These are phyloP conservation scores for Pyrrhosoma nymphula DNA, from an alignment of 2,888 invertebrate species.

Conservation along the genomic window DNA sequence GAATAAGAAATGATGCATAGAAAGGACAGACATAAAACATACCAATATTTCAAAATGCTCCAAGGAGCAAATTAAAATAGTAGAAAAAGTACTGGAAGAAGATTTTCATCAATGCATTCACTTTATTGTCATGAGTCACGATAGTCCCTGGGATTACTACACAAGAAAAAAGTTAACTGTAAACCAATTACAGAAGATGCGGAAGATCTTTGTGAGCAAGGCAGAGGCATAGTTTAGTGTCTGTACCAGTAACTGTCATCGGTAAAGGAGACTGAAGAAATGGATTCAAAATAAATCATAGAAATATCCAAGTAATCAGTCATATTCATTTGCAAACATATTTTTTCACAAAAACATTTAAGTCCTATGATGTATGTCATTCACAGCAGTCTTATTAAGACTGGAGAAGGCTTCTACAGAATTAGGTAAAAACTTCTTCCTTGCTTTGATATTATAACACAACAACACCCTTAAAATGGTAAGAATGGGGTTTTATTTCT, in stretches of 20 bases:
- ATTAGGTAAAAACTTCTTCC: constrained; percentile 66
- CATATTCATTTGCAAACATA: constrained; percentile 59
- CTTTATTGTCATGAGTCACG: constrained; percentile 69
- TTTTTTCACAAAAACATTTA: constrained; percentile 66
- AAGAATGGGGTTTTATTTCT: constrained; percentile 69
- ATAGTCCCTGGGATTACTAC: constrained; percentile 67
- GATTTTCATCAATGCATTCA: constrained; percentile 68
- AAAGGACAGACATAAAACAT: constrained; percentile 67
- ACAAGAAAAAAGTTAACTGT: constrained; percentile 65
- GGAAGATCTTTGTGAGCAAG: constrained; percentile 64
- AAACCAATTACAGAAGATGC: constrained; percentile 66
- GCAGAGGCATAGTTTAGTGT: constrained; percentile 67
- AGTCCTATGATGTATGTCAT: constrained; percentile 63
- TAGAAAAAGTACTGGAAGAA: constrained; percentile 65
- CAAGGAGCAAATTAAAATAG: constrained; percentile 65
- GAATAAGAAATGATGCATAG: constrained; percentile 58
- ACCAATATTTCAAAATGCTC: constrained; percentile 63
- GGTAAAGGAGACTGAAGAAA: constrained; percentile 67
- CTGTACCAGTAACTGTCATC: constrained; percentile 64
- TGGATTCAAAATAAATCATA: constrained; percentile 65
- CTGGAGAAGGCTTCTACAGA: constrained; percentile 66
- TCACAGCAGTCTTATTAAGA: constrained; percentile 65
- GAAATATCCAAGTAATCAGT: constrained; percentile 67
- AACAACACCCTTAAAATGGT: constrained; percentile 69
- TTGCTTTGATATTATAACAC: constrained; percentile 67